phyloP scores from a whole-genome alignment of 2,797 vertebrate species.

The Myotis myotis region DNA sequence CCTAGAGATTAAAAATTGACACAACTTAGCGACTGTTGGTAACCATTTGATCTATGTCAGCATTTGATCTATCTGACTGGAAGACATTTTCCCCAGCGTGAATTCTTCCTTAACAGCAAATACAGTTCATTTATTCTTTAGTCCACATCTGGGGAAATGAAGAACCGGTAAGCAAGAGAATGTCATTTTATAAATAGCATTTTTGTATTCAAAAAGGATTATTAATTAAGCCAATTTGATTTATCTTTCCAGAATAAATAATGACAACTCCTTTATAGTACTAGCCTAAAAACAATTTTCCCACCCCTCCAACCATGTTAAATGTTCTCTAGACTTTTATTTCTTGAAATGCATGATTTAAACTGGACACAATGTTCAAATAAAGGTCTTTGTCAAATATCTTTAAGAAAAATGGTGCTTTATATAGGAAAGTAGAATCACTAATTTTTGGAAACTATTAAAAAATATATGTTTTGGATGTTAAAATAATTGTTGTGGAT shows the following conservation, averaged over 20 bases:
- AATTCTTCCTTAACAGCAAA: constrained; percentile 16
- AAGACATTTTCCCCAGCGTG: not conserved
- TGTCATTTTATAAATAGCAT: not conserved
- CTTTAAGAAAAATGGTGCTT: not conserved
- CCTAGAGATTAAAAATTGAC: constrained; percentile 5
- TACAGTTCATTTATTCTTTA: not conserved
- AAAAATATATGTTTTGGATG: not conserved
- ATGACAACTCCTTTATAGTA: not conserved
- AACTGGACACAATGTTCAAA: not conserved
- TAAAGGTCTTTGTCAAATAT: not conserved
- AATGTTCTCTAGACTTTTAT: not conserved
- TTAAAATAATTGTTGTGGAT: not conserved
- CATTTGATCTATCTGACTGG: not conserved
- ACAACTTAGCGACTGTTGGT: not conserved
- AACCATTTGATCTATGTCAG: not conserved
- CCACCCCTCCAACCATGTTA: not conserved
- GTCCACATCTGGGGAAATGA: not conserved
- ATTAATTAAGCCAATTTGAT: not conserved
- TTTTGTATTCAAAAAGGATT: not conserved
- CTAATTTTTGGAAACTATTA: not conserved
- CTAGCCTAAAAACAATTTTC: not conserved
- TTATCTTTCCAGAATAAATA: constrained; percentile 21
- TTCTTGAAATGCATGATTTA: not conserved
- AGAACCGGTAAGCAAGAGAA: not conserved
- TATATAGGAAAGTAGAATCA: not conserved